Base-by-base conservation (phyloP, 2,113 vertebrate species). In the Phoenicopterus ruber region DNA sequence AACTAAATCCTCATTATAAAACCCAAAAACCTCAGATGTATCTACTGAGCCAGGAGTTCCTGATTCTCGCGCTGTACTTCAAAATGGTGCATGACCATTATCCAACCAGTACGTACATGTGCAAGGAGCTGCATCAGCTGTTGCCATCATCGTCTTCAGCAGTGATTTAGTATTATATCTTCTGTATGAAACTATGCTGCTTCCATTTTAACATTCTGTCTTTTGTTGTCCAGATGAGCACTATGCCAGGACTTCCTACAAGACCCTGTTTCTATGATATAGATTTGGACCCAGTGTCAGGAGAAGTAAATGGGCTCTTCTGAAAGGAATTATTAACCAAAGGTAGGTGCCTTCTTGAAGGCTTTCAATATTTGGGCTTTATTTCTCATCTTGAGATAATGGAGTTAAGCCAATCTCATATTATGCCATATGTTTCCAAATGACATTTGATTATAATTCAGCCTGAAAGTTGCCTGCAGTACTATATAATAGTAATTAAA, bases 261-360 rank as follows among this genome's bases (percentile, higher is more conserved):
- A 98, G 99, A 63, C 99, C 99, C 38, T 99, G 99, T 95, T 99
- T 99, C 98, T 99, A 99, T 67, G 99, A 99, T 81, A 99, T 99
- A 62, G 99, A 99, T 96, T 98, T 99, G 95, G 98, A 99, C 93
- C 98, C 99, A 13, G 97, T 97, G 86, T 99, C 98, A 2, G 99
- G 99, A 93, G 98, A 98, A 94, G 98, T 99, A 90, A 98, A 98
- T 8, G 99, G 99, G 46, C 98, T 99, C 62, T 99, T 99, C 94
- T 99, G 98, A 98, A 93, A 66, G 38, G 49, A 78, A 25, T 10
- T 34, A 28, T 18, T 58, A 62, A 92, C 63, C n/a, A 36, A 73
- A 97, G 96, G 98, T 98, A n/a, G 81, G 97, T 96, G 54, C 36
- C 21, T 34, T 40, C n/a, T 62, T 88, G 69, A 54, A 67, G 15